Evolutionary conservation across 2,888 invertebrate genomes (phyloP).

Genomic region (Clitarchus hookeri): DNA sequence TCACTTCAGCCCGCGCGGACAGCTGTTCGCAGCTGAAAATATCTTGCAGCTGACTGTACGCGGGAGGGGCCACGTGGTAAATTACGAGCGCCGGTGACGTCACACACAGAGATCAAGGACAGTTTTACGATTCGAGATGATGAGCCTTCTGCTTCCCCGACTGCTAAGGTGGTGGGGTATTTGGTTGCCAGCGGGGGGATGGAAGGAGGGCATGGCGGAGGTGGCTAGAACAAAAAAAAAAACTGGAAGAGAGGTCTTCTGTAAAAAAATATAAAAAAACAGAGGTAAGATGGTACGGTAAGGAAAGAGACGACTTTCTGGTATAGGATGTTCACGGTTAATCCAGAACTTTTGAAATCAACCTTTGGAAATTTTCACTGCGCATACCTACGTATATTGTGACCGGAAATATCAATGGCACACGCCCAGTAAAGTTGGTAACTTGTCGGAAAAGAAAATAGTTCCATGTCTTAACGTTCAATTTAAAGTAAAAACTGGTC

Average conservation of each 20-base stretch:
- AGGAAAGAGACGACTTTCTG: not conserved
- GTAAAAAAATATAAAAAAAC: not conserved
- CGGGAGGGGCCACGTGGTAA: slow-evolving; percentile 7
- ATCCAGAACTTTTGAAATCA: no score
- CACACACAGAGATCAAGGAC: not conserved
- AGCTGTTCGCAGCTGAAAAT: slow-evolving; percentile 1
- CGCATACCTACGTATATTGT: no score
- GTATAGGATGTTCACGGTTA: not conserved
- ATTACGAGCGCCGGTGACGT: slow-evolving; percentile 14
- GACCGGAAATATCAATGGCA: no score
- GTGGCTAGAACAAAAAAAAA: not conserved
- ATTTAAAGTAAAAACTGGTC: no score
- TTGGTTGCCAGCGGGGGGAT: not conserved
- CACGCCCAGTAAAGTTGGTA: no score
- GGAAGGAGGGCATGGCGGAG: not conserved
- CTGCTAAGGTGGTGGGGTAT: not conserved
- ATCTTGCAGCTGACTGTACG: slow-evolving; percentile 11
- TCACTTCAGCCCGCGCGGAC: not conserved
- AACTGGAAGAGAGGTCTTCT: not conserved
- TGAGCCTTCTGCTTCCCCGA: not conserved
- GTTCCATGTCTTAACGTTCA: no score
- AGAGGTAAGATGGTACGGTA: not conserved
- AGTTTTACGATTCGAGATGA: slow-evolving; percentile 2
- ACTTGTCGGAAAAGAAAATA: no score
- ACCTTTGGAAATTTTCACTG: no score